These are phyloP conservation scores for Monochamus saltuarius DNA, from an alignment of 1,140 invertebrate genomes.

Conservation along the genomic window DNA sequence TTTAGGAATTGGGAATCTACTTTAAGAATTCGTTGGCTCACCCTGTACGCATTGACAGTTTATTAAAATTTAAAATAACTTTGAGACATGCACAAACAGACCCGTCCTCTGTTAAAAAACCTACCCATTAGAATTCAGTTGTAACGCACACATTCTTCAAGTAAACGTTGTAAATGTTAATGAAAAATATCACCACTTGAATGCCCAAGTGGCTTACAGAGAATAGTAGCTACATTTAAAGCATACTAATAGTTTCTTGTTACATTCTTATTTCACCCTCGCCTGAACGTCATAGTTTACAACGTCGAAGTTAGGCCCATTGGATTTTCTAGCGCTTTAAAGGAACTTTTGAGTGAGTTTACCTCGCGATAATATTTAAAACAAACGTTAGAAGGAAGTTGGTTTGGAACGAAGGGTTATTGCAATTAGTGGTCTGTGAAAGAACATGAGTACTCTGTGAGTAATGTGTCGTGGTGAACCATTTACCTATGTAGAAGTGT, in stretches of 20 bases:
- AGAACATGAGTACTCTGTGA: slow-evolving; percentile 12
- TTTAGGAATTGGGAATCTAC: too few species aligned
- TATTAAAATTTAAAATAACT: too few species aligned
- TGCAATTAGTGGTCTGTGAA: slow-evolving; percentile 16
- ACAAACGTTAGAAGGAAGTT: neutral
- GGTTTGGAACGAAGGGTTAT: slow-evolving; percentile 15
- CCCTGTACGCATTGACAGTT: too few species aligned
- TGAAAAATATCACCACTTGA: slow-evolving; percentile 16
- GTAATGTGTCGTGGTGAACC: neutral
- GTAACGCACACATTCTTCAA: too few species aligned
- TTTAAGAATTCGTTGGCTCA: too few species aligned
- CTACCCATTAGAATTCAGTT: too few species aligned
- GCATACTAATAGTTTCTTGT: slow-evolving; percentile 14
- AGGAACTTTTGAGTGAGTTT: neutral
- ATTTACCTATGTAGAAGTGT: too few species aligned
- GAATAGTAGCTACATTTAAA: slow-evolving; percentile 12
- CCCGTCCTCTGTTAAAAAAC: too few species aligned
- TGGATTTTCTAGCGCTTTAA: neutral
- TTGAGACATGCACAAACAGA: too few species aligned
- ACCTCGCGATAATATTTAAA: neutral
- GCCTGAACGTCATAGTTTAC: neutral
- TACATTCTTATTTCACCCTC: neutral
- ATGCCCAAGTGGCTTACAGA: slow-evolving; percentile 2
- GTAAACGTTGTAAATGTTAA: too few species aligned
- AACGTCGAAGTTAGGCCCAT: neutral